Evolutionary conservation across 1,140 invertebrate genomes (phyloP).

Genomic region (Drosophila yakuba): DNA sequence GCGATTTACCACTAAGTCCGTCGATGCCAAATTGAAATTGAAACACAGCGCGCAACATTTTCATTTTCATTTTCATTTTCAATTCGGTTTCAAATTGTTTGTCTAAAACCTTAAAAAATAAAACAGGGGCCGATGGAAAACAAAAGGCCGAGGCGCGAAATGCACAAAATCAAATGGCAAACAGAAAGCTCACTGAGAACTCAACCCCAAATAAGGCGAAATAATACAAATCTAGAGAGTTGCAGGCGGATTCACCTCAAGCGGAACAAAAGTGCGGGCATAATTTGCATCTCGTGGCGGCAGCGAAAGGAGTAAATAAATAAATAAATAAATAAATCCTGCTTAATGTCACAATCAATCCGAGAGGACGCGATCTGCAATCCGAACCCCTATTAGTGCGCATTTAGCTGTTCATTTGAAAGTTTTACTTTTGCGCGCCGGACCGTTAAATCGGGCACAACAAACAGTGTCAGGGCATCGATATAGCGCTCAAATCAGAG

Average conservation of each 20-base stretch:
- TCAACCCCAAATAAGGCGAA: constrained; percentile 15
- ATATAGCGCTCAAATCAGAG: constrained; percentile 28
- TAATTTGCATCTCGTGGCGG: constrained; percentile 74
- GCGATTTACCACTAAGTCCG: constrained; percentile 42
- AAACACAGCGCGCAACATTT: constrained; percentile 34
- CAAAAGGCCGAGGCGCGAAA: constrained; percentile 30
- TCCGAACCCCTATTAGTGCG: constrained; percentile 84
- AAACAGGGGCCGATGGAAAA: background rate
- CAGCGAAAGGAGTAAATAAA: constrained; percentile 77
- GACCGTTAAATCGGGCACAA: constrained; percentile 80
- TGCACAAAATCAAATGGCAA: constrained; percentile 61
- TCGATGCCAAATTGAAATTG: constrained; percentile 39
- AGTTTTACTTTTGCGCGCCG: constrained; percentile 81
- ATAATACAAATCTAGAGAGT: constrained; percentile 2
- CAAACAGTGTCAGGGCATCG: constrained; percentile 33
- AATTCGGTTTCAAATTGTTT: constrained; percentile 43
- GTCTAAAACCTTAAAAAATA: constrained; percentile 58
- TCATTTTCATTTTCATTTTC: constrained; percentile 29
- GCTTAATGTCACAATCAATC: constrained; percentile 85
- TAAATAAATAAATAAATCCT: constrained; percentile 85
- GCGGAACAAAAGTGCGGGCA: constrained; percentile 68
- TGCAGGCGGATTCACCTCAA: constrained; percentile 28
- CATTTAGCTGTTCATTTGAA: constrained; percentile 85
- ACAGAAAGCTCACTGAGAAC: constrained; percentile 43
- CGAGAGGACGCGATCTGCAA: constrained; percentile 63